Conservation (phyloP, 2,888 invertebrate genomes). For the Ceraclea dissimilis region DNA sequence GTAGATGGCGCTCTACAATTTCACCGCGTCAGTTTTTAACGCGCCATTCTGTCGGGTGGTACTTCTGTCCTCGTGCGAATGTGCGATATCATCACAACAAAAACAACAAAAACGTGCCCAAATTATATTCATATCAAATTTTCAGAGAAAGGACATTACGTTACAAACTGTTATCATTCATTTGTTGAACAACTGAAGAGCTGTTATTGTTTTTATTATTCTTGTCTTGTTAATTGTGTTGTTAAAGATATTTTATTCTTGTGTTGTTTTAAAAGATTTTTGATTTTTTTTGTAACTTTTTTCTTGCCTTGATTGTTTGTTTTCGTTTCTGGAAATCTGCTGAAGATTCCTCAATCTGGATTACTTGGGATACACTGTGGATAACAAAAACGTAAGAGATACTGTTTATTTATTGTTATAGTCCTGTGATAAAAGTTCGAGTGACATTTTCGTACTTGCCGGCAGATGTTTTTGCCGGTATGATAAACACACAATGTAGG, state of each 20-base stretch:
- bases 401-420: background rate
- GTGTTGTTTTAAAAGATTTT: slow-evolving; percentile 1
- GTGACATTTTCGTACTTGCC: slow-evolving; percentile 1
- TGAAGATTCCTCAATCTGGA: slow-evolving; percentile 7
- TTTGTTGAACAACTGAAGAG: background rate
- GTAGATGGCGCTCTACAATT: slow-evolving; percentile 5
- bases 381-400: slow-evolving; percentile 14
- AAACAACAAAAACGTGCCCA: slow-evolving; percentile 16
- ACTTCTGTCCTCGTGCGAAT: background rate
- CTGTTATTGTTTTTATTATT: background rate
- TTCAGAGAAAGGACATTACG: background rate
- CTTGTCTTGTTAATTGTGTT: background rate
- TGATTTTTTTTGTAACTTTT: background rate
- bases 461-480: slow-evolving; percentile 12
- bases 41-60: slow-evolving; percentile 8
- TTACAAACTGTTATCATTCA: background rate
- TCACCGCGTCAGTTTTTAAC: slow-evolving; percentile 16
- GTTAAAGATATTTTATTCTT: slow-evolving; percentile 8
- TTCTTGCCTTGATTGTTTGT: too few species aligned
- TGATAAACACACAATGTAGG: background rate
- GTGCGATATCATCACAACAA: slow-evolving; percentile 4
- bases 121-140: background rate
- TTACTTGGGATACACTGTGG: slow-evolving; percentile 14
- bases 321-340: too few species aligned
- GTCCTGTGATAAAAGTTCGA: background rate